Base-by-base conservation (phyloP, 2,888 invertebrate genomes). In the Galerucella nymphaeae region DNA sequence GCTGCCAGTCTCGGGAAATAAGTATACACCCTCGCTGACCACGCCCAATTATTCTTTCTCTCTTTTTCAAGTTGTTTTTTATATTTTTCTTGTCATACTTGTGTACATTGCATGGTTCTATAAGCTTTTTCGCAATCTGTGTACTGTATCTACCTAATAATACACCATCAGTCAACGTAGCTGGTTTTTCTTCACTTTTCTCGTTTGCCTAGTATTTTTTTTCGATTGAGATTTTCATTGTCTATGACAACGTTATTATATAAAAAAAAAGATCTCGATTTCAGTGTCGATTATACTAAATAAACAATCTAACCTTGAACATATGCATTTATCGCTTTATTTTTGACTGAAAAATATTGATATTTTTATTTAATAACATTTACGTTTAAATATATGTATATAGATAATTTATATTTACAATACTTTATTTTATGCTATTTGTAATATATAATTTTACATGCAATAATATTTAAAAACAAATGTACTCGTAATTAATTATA, bases 401-500 rank as follows among this genome's bases (percentile, higher is more conserved):
- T 67, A 59, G 41, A 58, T 59, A 45, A 16, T 66, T 66, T 57
- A 57, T 67, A 58, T 67, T 57, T 67, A 67, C 59, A 18, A 62
- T 62, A 58, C 16, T 57, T 66, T 50, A 55, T 66, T 67, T 48
- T 67, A 67, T 48, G 66, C 66, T 67, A 59, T 67, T 67, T 67
- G 66, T 67, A 67, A 38, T 67, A 67, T 67, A 67, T 67, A 67
- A 67, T 67, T 67, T 67, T 59, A 67, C 16, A 50, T 67, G 67
- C 67, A 61, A 50, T 67, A 61, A 61, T 67, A 11, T 59, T 67
- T 61, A 48, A 66, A 58, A 13, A 14, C 20, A 66, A 45, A 58
- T 42, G 23, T n/a, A n/a, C n/a, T n/a, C n/a, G n/a, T n/a, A n/a
- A n/a, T n/a, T 58, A 20, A n/a, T 16, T 16, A 1, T 59, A 50